Evolutionary conservation across 2,797 vertebrate genomes (phyloP).

Genomic region (Champsocephalus esox): DNA sequence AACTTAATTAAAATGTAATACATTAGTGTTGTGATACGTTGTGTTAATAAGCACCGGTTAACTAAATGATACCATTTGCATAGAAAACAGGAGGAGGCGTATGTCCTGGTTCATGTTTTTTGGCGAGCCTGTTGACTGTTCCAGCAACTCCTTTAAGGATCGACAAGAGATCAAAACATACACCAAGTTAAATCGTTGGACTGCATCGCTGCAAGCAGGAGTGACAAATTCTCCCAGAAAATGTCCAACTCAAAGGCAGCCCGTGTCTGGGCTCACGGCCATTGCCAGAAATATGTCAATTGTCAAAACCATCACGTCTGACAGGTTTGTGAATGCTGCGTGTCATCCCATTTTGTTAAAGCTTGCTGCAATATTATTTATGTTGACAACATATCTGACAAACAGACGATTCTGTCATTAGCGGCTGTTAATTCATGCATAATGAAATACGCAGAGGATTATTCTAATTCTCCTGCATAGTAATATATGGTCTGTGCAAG

Average conservation of each 20-base stretch:
- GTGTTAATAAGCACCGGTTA: conserved; percentile 33
- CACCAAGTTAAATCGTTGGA: conserved; percentile 20
- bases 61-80: conserved; percentile 44
- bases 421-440: conserved; percentile 75
- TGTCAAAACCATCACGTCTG: conserved; percentile 60
- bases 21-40: conserved; percentile 27
- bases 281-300: conserved; percentile 56
- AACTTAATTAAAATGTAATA: not conserved
- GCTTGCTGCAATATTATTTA: conserved; percentile 62
- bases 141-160: conserved; percentile 15
- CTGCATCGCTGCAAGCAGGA: conserved; percentile 32
- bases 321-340: conserved; percentile 54
- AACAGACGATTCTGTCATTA: conserved; percentile 77
- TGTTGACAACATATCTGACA: conserved; percentile 73
- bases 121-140: not conserved
- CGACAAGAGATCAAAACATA: conserved; percentile 17
- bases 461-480: conserved; percentile 73
- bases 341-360: conserved; percentile 68
- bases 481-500: conserved; percentile 66
- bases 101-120: conserved; percentile 33
- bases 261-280: conserved; percentile 15
- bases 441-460: conserved; percentile 78
- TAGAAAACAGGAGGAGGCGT: conserved; percentile 30
- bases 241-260: conserved; percentile 26
- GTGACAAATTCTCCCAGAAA: conserved; percentile 26